Conservation (phyloP, 2,888 invertebrate genomes). For the Cataglyphis livida region DNA sequence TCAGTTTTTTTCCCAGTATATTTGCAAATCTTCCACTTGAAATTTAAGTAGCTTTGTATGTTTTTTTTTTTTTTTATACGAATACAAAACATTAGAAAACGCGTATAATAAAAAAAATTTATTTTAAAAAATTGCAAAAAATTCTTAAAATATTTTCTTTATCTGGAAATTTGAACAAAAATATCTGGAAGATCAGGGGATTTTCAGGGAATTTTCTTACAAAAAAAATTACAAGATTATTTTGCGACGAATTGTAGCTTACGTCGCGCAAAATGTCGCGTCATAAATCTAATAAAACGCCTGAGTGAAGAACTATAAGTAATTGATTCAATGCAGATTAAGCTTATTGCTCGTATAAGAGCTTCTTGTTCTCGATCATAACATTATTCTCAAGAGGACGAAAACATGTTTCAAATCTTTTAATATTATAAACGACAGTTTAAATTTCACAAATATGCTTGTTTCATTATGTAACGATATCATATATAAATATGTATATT, state of each 20-base stretch:
- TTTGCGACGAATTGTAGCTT: neutral
- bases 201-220: too few species aligned
- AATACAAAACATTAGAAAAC: too few species aligned
- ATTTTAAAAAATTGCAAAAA: too few species aligned
- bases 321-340: neutral
- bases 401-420: neutral
- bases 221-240: neutral
- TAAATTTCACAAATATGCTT: slow-evolving; percentile 4
- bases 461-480: neutral
- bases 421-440: neutral
- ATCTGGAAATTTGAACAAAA: too few species aligned
- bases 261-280: neutral
- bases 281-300: neutral
- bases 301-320: slow-evolving; percentile 6
- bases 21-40: too few species aligned
- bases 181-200: too few species aligned
- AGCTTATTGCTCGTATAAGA: slow-evolving; percentile 20
- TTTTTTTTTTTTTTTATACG: too few species aligned
- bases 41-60: too few species aligned
- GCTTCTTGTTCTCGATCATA: neutral
- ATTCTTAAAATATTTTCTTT: too few species aligned
- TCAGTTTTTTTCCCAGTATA: too few species aligned
- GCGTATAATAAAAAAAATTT: too few species aligned
- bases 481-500: neutral
- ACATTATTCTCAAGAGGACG: neutral